These are phyloP conservation scores for Urocynchramus pylzowi DNA, from an alignment of 2,113 vertebrate genomes.

Conservation along the genomic window DNA sequence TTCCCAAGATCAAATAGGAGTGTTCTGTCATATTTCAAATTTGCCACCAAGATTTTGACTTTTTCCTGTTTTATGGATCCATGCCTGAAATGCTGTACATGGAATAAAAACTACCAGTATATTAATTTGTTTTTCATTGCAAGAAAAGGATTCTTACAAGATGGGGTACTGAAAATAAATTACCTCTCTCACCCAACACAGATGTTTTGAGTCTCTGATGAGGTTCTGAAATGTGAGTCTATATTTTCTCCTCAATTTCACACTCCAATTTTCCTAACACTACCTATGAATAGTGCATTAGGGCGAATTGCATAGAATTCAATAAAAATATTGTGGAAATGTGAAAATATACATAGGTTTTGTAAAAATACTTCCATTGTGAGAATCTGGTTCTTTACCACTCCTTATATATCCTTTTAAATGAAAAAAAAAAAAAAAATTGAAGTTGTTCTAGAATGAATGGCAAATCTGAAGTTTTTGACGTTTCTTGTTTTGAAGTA, in stretches of 20 bases:
- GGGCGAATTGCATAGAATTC: not conserved
- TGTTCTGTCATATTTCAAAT: not conserved
- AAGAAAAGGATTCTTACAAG: not conserved
- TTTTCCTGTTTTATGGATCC: not conserved
- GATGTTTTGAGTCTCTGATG: not conserved
- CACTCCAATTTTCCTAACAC: not conserved
- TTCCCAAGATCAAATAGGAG: not conserved
- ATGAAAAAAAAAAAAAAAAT: not conserved
- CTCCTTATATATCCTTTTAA: fast-evolving
- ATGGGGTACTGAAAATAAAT: not conserved
- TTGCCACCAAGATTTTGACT: not conserved
- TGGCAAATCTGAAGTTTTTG: not conserved
- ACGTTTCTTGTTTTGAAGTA: not conserved
- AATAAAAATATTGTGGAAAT: not conserved
- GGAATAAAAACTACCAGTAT: not conserved
- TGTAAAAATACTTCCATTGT: not conserved
- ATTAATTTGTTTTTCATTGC: not conserved
- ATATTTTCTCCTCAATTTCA: not conserved
- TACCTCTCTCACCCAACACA: not conserved
- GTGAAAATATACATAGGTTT: not conserved
- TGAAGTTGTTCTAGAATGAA: not conserved
- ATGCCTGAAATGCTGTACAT: not conserved
- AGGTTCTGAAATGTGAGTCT: not conserved
- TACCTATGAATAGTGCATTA: not conserved
- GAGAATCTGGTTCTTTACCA: not conserved